Conservation (phyloP, 2,113 vertebrate species). For the Pycnonotus jocosus region DNA sequence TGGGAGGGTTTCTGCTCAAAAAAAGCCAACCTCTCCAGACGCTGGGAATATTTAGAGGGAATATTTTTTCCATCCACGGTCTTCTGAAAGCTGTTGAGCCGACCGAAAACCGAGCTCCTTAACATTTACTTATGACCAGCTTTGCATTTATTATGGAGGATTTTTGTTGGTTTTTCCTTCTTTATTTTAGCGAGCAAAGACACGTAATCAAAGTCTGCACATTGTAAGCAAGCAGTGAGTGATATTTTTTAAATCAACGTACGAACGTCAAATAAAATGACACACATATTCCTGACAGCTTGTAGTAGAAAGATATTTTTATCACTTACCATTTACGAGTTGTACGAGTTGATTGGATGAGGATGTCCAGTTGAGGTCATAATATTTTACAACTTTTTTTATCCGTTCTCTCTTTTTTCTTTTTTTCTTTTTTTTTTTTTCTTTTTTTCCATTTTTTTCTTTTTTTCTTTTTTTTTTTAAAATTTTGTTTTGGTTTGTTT, state of each 20-base stretch:
- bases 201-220: background rate
- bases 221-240: background rate
- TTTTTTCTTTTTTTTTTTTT: background rate
- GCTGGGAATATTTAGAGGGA: background rate
- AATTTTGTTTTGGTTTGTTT: too few species aligned
- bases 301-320: slow-evolving; percentile 26
- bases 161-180: background rate
- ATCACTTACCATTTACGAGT: slow-evolving; percentile 63
- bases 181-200: background rate
- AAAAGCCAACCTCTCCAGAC: background rate
- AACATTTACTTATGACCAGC: background rate
- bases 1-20: background rate
- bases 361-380: slow-evolving; percentile 14
- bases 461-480: background rate
- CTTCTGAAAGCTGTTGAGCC: background rate
- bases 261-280: slow-evolving; percentile 47
- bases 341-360: slow-evolving; percentile 31
- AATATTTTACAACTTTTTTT: background rate
- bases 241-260: slow-evolving; percentile 40
- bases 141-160: background rate
- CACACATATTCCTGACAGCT: slow-evolving; percentile 32
- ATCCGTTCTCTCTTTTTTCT: background rate
- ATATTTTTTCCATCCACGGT: slow-evolving; percentile 1
- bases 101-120: background rate
- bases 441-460: background rate